Base-by-base conservation (phyloP, 2,888 invertebrate genomes). In the Tenthredo scrophulariae region DNA sequence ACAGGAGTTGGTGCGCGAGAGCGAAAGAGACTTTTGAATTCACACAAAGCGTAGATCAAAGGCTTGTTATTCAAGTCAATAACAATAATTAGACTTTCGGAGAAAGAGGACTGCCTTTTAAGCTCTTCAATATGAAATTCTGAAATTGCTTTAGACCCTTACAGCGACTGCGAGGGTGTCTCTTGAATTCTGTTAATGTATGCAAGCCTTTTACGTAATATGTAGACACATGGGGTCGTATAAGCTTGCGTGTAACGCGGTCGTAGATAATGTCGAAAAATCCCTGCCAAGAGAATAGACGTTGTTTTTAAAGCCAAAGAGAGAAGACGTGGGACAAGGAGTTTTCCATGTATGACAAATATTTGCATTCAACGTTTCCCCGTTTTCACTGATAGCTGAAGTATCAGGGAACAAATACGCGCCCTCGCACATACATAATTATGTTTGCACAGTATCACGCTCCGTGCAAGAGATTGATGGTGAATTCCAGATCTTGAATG, bases 321-420 rank as follows among this genome's bases (percentile, higher is more conserved):
- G 83, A 65, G 67, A 37, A 65, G 67, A 29, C 15, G 43, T 67
- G 65, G 40, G 9, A 1, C 0, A 29, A 72, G 77, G 37, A 33
- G 43, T 62, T 82, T 70, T 2, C 62, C 62, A 26, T 62, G 13
- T 62, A 62, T 79, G 75, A 77, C 50, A 77, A 77, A 29, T 54
- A 84, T 84, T 79, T 84, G 50, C 84, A 84, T 75, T 84, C 22
- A 70, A 70, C 70, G 37, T 70, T 70, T 33, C 9, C 70, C 37
- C 37, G 29, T 18, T 70, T n/a, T n/a, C 5, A 33, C 37, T 37
- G 33, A n/a, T n/a, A 70, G 70, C 18, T 6, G 26, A 62, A 33
- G 70, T 37, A 18, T 70, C 18, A 6, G 70, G 18, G 33, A 70
- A n/a, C 70, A 70, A 70, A 37, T 70, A 70, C 70, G n/a, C 33